Percentiles rank a stretch among this genome's conserved stretches.
Conservation (phyloP, 2,797 vertebrate species). For the Urophycis tenuis region DNA sequence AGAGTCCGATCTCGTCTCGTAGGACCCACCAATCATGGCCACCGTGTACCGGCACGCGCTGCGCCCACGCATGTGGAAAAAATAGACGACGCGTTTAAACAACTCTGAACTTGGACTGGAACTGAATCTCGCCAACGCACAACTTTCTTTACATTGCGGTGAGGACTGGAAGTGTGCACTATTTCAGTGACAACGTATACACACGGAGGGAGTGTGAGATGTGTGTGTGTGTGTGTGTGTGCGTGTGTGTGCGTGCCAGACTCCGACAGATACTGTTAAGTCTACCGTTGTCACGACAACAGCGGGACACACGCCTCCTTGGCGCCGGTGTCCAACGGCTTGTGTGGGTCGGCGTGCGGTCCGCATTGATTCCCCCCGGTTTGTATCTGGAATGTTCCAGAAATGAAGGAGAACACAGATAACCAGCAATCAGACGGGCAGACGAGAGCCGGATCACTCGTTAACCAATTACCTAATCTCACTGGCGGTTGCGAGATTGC, state of each 20-base stretch:
- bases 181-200: neutral
- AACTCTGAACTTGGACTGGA: neutral
- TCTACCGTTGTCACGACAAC: neutral
- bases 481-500: neutral
- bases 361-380: neutral
- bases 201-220: neutral
- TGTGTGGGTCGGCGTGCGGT: neutral
- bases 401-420: neutral
- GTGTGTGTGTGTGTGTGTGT: no score
- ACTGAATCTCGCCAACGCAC: neutral
- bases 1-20: neutral
- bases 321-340: neutral
- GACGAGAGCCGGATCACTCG: neutral
- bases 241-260: no score
- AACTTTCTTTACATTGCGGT: neutral
- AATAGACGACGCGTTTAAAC: neutral
- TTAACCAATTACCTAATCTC: neutral
- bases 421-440: neutral
- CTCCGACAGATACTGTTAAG: neutral
- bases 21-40: neutral
- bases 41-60: no score
- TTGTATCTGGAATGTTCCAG: neutral
- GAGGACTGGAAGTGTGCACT: no score
- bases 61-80: neutral
- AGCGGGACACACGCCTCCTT: neutral